Conservation (phyloP, 2,888 invertebrate species). For the Morpho helenor region DNA sequence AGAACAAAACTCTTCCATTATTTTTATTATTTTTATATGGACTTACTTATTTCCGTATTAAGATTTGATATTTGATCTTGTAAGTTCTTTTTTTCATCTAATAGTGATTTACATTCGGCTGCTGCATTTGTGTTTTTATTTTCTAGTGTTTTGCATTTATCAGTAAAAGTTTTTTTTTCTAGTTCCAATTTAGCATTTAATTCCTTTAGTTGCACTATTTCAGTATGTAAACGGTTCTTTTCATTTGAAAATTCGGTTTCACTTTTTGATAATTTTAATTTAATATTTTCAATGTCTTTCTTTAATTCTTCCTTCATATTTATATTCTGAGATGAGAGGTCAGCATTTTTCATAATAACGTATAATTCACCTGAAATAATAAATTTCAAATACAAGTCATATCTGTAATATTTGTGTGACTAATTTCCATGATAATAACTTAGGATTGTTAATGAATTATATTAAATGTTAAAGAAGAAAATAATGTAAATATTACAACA, state of each 20-base stretch:
- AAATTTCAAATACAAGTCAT: not conserved
- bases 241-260: constrained; percentile 75
- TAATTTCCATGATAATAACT: too few species aligned
- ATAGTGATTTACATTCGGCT: constrained; percentile 71
- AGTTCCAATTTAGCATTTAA: constrained; percentile 64
- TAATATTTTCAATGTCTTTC: constrained; percentile 75
- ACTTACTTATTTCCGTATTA: constrained; percentile 80
- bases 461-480: too few species aligned
- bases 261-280: constrained; percentile 67
- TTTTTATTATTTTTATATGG: not conserved
- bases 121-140: constrained; percentile 57
- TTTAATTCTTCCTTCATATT: constrained; percentile 66
- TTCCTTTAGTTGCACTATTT: constrained; percentile 75
- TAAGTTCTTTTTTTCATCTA: constrained; percentile 81
- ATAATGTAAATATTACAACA: not conserved
- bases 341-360: constrained; percentile 80
- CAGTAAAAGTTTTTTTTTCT: constrained; percentile 59
- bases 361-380: constrained; percentile 75
- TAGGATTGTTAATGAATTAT: too few species aligned
- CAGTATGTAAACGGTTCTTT: constrained; percentile 69
- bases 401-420: too few species aligned
- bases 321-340: constrained; percentile 70
- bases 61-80: constrained; percentile 80
- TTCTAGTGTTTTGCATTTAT: constrained; percentile 55
- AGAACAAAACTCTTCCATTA: too few species aligned